These are phyloP conservation scores for Zaprionus lachaisei DNA, from an alignment of 1,140 invertebrate species.

Conservation along the genomic window DNA sequence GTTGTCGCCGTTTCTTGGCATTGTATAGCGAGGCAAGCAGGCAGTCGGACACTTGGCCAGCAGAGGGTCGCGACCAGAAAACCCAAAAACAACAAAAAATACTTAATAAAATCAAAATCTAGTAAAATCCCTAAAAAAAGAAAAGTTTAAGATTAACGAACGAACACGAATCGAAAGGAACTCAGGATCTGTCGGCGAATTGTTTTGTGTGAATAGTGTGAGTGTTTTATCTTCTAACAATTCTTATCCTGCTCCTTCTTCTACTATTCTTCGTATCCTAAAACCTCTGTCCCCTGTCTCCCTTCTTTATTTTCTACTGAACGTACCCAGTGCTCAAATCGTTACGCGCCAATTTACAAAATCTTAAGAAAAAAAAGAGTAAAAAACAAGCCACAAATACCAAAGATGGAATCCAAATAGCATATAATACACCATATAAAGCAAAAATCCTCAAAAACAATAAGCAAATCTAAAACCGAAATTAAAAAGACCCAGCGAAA, in stretches of 20 bases:
- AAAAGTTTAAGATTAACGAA: neutral
- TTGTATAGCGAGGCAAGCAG: conserved; percentile 69
- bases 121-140: neutral
- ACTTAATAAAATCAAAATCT: neutral
- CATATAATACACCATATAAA: neutral
- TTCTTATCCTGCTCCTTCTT: neutral
- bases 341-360: conserved; percentile 36
- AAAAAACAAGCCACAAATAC: neutral
- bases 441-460: conserved; percentile 4
- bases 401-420: conserved; percentile 5
- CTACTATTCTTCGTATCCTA: neutral
- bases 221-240: neutral
- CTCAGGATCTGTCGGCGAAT: neutral
- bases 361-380: neutral
- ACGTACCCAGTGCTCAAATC: neutral
- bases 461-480: conserved; percentile 2
- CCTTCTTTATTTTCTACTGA: neutral
- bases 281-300: neutral
- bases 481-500: conserved; percentile 10
- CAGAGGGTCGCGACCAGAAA: neutral
- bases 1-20: conserved; percentile 83
- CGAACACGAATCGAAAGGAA: neutral
- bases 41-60: conserved; percentile 57
- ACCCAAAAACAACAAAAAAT: neutral
- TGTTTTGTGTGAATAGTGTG: neutral